These are phyloP conservation scores for Xenus cinereus DNA, from an alignment of 2,113 vertebrate species.

Conservation along the genomic window DNA sequence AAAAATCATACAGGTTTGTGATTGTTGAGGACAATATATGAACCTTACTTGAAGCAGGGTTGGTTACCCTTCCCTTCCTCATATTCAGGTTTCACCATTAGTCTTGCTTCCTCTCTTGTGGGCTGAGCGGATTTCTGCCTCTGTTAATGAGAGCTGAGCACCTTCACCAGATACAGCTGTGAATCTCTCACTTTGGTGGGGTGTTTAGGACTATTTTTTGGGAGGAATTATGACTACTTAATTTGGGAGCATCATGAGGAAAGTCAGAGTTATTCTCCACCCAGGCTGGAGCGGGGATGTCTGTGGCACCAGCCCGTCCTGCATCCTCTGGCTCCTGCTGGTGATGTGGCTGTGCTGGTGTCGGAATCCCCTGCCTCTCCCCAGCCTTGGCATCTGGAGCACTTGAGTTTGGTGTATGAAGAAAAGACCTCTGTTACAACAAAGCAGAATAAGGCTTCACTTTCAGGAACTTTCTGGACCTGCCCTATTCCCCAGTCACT, in stretches of 20 bases:
- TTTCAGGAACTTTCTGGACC: slow-evolving; percentile 15
- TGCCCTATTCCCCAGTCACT: not conserved
- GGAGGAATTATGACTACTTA: not conserved
- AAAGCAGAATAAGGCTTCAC: not conserved
- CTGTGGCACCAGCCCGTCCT: not conserved
- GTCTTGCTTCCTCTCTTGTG: not conserved
- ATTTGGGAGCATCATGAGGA: not conserved
- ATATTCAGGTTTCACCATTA: not conserved
- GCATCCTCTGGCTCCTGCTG: not conserved
- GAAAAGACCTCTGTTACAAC: slow-evolving; percentile 7
- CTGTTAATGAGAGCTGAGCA: not conserved
- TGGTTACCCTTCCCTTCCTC: not conserved
- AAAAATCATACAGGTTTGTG: not conserved
- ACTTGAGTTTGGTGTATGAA: not conserved
- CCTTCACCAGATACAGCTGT: fast-evolving
- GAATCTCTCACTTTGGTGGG: fast-evolving
- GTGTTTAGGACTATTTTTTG: not conserved
- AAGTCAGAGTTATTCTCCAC: not conserved
- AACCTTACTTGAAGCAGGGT: not conserved
- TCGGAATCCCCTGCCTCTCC: not conserved
- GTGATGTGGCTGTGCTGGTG: fast-evolving
- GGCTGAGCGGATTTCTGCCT: not conserved
- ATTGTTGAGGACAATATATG: not conserved
- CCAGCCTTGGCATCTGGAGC: not conserved
- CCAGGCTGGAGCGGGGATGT: not conserved